phyloP scores from a whole-genome alignment of 2,888 invertebrate species.

The Zhuqinia jingwanae region DNA sequence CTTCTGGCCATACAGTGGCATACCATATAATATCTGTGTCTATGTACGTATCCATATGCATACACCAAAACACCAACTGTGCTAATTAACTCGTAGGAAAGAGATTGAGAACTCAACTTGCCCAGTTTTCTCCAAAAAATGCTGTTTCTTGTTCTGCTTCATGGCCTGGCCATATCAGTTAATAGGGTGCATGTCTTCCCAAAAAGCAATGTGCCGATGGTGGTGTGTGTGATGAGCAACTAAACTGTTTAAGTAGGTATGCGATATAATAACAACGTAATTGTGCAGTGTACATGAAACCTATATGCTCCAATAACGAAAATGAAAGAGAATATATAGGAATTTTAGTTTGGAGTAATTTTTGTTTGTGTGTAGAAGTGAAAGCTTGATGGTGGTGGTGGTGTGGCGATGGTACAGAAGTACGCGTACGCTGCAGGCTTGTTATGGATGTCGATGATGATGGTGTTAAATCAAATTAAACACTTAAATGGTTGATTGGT shows the following conservation, averaged over 20 bases:
- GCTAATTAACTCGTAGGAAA: conserved; percentile 12
- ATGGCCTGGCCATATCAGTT: neutral
- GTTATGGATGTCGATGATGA: too few species aligned
- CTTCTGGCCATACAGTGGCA: too few species aligned
- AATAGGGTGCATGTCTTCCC: neutral
- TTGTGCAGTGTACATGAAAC: neutral
- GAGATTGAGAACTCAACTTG: conserved; percentile 1
- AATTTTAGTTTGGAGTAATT: neutral
- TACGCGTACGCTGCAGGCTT: neutral
- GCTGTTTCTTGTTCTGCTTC: neutral
- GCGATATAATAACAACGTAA: neutral
- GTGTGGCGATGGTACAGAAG: neutral
- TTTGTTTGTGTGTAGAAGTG: neutral
- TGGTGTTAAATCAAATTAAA: conserved; percentile 53
- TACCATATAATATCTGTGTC: too few species aligned
- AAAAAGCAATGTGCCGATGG: too few species aligned
- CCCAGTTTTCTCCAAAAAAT: neutral
- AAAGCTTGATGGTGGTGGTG: too few species aligned
- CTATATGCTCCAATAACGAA: neutral
- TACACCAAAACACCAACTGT: too few species aligned
- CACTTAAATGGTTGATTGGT: conserved; percentile 49
- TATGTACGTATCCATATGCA: too few species aligned
- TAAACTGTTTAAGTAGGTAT: neutral
- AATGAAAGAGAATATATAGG: neutral
- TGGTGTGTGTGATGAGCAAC: neutral